These are phyloP conservation scores for Choloepus didactylus DNA, from an alignment of 2,797 vertebrate species.

Conservation along the genomic window DNA sequence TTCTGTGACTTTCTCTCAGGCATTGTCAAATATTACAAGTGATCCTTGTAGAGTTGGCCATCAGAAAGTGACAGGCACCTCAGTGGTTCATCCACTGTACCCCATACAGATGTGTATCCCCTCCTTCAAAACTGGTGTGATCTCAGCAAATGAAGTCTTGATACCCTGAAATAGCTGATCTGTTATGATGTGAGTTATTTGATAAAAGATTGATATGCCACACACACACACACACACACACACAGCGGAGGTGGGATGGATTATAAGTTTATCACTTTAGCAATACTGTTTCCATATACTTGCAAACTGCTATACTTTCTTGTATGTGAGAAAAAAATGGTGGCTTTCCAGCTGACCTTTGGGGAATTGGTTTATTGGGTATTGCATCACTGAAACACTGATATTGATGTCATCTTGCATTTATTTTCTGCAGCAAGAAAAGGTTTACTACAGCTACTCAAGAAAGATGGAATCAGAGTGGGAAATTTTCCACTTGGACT, in stretches of 20 bases:
- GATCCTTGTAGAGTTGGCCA: not conserved
- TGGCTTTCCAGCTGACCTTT: not conserved
- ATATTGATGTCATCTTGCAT: not conserved
- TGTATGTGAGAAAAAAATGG: not conserved
- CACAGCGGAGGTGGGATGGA: not conserved
- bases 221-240: too few relatives aligned
- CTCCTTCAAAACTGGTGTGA: not conserved
- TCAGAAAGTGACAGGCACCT: not conserved
- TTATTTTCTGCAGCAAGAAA: conserved; percentile 29
- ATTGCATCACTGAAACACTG: not conserved
- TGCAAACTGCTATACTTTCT: not conserved
- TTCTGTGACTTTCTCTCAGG: not conserved
- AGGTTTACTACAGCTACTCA: not conserved
- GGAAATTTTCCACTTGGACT: not conserved
- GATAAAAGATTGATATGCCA: not conserved
- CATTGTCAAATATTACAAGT: not conserved
- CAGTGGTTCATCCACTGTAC: not conserved
- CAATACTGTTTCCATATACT: not conserved
- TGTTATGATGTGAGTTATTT: not conserved
- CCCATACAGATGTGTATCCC: not conserved
- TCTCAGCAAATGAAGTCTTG: not conserved
- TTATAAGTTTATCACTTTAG: not conserved
- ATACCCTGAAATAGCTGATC: not conserved
- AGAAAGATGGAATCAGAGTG: not conserved
- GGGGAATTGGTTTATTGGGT: not conserved